Base-by-base conservation (phyloP, 2,113 vertebrate species). In the Pipra filicauda region DNA sequence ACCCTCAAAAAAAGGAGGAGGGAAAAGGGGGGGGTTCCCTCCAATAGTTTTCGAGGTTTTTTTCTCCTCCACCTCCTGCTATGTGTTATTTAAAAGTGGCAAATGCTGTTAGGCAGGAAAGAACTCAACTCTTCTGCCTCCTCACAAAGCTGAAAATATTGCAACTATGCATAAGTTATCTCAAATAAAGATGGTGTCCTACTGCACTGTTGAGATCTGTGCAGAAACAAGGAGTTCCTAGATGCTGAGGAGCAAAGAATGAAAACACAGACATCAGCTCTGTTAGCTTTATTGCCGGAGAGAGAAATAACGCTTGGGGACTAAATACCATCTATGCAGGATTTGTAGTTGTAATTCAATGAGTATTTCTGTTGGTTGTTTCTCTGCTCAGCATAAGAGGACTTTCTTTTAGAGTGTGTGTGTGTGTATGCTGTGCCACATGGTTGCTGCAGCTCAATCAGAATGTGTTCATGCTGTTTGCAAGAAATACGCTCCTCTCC, bases 141-240 rank as follows among this genome's bases (percentile, higher is more conserved):
- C n/a, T 78, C n/a, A 14, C 51, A 64, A 57, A 72, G 15, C 30
- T 83, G 39, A n/a, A 72, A 55, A 46, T 39, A 23, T 2, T 69
- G 37, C 3, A 37, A 5, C 12, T n/a, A 1, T 22, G 27, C 19
- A 74, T 1, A 1, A 7, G 1, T 41, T n/a, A 37, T 7, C n/a
- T 27, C n/a, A 31, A 35, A 33, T 11, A 19, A 57, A 31, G 37
- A 5, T 8, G 17, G n/a, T 67, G 43, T 16, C 31, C 39, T 28
- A 9, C 12, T 62, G 26, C 28, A 1, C 12, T 21, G 24, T 12
- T 46, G 43, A n/a, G 58, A 46, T 69, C 12, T 5, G 23, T 24
- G 57, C 30, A 43, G 35, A 46, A 66, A 8, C 11, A 10, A 23
- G 31, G 26, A 41, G 11, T 18, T 73, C 5, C 5, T 3, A 28